Evolutionary conservation across 2,797 vertebrate species (phyloP).

Genomic region (Phalanger gymnotis): DNA sequence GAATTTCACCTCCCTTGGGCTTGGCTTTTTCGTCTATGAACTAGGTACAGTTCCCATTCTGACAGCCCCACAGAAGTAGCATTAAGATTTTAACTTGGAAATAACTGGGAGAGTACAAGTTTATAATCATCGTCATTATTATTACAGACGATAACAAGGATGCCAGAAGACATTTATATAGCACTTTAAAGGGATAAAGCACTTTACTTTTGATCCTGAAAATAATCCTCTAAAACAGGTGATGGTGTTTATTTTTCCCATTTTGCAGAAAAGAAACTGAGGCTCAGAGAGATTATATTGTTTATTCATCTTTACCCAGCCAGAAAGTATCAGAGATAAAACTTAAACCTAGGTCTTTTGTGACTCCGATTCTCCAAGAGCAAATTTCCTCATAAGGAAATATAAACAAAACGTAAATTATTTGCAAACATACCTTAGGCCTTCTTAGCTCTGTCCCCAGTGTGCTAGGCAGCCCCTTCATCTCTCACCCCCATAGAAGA

Average conservation of each 20-base stretch:
- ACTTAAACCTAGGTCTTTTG: not conserved
- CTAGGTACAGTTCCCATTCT: not conserved
- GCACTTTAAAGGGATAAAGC: not conserved
- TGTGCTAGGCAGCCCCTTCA: not conserved
- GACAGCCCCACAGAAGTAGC: not conserved
- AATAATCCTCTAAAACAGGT: not conserved
- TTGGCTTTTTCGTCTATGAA: constrained; percentile 33
- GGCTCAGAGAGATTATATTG: not conserved
- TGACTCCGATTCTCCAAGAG: not conserved
- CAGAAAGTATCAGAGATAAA: not conserved
- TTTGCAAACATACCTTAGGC: not conserved
- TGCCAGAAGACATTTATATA: not conserved
- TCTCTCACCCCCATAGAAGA: not conserved
- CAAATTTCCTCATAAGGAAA: not conserved
- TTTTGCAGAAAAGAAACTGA: not conserved
- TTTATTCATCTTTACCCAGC: not conserved
- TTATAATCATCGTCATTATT: not conserved
- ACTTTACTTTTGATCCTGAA: not conserved
- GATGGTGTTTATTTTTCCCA: not conserved
- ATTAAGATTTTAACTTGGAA: constrained; percentile 12
- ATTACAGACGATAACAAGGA: not conserved
- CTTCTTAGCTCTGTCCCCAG: not conserved
- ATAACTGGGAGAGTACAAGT: not conserved
- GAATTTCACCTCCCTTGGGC: not conserved
- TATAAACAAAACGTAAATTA: not conserved